Evolutionary conservation across 2,113 vertebrate species (phyloP), one percentile per base, ranked within the genome.

Genomic region (Cromileptes altivelis): DNA sequence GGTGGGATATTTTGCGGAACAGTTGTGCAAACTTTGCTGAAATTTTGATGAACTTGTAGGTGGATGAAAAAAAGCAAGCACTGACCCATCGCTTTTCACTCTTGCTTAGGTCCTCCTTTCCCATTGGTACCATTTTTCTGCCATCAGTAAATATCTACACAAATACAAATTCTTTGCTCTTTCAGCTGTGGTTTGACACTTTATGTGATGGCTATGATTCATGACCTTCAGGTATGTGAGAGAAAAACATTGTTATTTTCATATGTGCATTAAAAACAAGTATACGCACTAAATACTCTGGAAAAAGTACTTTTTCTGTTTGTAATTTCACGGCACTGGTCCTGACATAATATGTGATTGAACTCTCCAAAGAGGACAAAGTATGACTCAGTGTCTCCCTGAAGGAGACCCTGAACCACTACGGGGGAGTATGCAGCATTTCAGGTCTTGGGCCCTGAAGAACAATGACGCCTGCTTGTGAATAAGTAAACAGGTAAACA

Each of bases 401-500:
- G 27, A 81, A 40, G 71, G 37, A 57, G 63, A 62, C 49, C 37
- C 56, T 50, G 10, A 19, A 47, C n/a, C 65, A 65, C 37, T 68
- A 67, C 0, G 23, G 70, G 55, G 57, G 64, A 56, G 55, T 58
- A 8, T 1, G 27, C 50, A 60, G 33, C 52, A 61, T 61, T 56
- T 70, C 10, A 65, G 69, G n/a, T 71, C 69, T 23, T 40, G 84
- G 79, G 67, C 23, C 21, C 53, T n/a, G 1, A 63, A 77, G 67
- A 86, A 78, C 76, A 86, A 58, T 12, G 33, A 50, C 9, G 18
- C 42, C 81, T 7, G 58, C 19, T 49, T 7, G 49, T 47, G 70
- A 85, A 78, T 25, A 74, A 47, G 75, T 73, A 70, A 47, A 70
- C 11, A 19, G 62, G 64, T 80, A 64, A 80, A 82, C 80, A 83